Evolutionary conservation across 2,113 vertebrate genomes (phyloP), one percentile per base, ranked within the genome.

Genomic region (Oxyura jamaicensis): DNA sequence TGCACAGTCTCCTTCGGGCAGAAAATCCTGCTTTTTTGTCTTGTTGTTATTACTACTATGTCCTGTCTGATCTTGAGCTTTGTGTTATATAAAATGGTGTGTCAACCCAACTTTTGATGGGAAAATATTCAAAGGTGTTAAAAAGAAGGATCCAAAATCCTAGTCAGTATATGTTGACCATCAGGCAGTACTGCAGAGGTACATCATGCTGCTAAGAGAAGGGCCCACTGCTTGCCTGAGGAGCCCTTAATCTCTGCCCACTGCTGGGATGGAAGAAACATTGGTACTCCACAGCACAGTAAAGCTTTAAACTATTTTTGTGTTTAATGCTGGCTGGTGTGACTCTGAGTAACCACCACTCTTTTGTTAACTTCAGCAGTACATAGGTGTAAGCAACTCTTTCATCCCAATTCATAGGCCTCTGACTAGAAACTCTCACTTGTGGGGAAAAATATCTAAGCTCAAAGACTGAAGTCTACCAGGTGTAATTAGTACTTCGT

Each of bases 281-380:
- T 3, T 72, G n/a, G 31, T 90, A 25, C 41, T 88, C 22, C 55
- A 35, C 25, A 46, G 3, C 5, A 4, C 10, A 42, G 22, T 18
- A 36, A 56, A 69, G 22, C 62, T 65, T 60, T 13, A 36, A 59
- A 8, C 83, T 68, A 52, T 22, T 88, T 90, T 90, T 73, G 8
- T 67, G 13, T 88, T 73, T 80, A 67, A 20, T 50, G 31, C 8
- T n/a, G 44, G 63, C 42, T 88, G 39, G 8, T 1, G 7, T 46
- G 35, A 50, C 50, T 93, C 44, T 0, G 0, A 3, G 1, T 44
- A n/a, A 74, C 28, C 18, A 74, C 28, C 18, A 21, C 50, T 81
- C 46, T 35, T 29, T 55, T 19, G 11, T 66, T 77, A 23, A 65
- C n/a, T 90, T 69, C 36, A 68, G 42, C 71, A 72, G 35, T 29